Conservation (phyloP, 1,140 invertebrate species). For the Megathymus violae region DNA sequence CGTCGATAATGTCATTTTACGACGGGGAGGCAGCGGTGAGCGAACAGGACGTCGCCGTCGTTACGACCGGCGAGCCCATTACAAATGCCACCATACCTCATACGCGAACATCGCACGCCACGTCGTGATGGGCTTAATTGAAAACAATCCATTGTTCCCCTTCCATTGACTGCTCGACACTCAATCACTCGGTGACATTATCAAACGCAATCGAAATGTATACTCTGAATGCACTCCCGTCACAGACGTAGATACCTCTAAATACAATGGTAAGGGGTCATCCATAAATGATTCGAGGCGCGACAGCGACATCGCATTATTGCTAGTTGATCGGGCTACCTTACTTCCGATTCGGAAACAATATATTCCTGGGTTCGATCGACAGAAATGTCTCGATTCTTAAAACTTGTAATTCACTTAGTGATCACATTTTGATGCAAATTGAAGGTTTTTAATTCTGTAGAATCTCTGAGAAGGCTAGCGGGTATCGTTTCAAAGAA, state of each 20-base stretch:
- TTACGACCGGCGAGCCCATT: constrained; percentile 81
- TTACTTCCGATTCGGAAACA: constrained; percentile 83
- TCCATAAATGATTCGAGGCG: constrained; percentile 77
- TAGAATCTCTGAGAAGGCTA: background rate
- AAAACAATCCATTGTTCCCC: constrained; percentile 59
- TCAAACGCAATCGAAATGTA: constrained; percentile 64
- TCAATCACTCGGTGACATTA: constrained; percentile 42
- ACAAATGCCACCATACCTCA: constrained; percentile 78
- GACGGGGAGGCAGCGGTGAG: constrained; percentile 67
- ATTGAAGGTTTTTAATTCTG: constrained; percentile 47
- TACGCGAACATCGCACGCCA: constrained; percentile 64
- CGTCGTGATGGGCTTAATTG: constrained; percentile 50
- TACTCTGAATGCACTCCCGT: constrained; percentile 15
- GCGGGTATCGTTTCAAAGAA: constrained; percentile 35
- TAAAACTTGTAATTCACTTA: constrained; percentile 63
- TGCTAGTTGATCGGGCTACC: constrained; percentile 75
- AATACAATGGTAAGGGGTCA: constrained; percentile 57
- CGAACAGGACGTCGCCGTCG: constrained; percentile 82
- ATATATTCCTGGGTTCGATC: constrained; percentile 73
- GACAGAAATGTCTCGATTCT: constrained; percentile 68
- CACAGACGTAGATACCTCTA: constrained; percentile 33
- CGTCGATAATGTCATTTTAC: constrained; percentile 82
- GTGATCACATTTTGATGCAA: constrained; percentile 47
- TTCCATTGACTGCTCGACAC: constrained; percentile 61
- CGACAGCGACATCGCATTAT: constrained; percentile 78